These are phyloP conservation scores for Trachelipus rathkii DNA, from an alignment of 1,140 invertebrate species.

Conservation along the genomic window DNA sequence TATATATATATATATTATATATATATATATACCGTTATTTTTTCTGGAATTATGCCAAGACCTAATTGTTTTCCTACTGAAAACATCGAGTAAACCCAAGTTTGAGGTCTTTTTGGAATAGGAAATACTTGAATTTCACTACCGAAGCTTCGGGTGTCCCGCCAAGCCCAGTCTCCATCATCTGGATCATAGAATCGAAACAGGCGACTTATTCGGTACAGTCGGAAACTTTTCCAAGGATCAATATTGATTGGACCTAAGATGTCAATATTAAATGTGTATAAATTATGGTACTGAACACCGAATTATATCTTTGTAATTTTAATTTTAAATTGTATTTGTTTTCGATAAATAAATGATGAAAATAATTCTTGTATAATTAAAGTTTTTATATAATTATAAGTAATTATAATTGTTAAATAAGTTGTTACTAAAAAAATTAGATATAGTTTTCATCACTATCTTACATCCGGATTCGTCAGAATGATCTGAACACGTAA, in stretches of 20 bases:
- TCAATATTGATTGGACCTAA: constrained; percentile 39
- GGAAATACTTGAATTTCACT: constrained; percentile 39
- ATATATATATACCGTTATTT: constrained; percentile 31
- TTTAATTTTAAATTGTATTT: too few relatives aligned
- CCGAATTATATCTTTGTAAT: too few relatives aligned
- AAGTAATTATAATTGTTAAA: too few relatives aligned
- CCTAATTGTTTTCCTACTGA: constrained; percentile 40
- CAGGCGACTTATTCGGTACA: constrained; percentile 43
- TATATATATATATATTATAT: too few relatives aligned
- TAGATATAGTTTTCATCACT: too few relatives aligned
- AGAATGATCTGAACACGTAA: constrained; percentile 51
- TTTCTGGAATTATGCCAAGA: constrained; percentile 41
- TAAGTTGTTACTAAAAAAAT: too few relatives aligned
- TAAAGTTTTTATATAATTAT: too few relatives aligned
- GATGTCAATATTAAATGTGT: not conserved
- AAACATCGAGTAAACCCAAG: constrained; percentile 44
- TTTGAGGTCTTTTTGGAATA: constrained; percentile 44
- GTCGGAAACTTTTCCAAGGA: constrained; percentile 36
- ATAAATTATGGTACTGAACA: not conserved
- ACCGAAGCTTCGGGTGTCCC: constrained; percentile 32
- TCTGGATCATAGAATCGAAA: constrained; percentile 44
- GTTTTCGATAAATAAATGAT: too few relatives aligned
- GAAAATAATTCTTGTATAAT: too few relatives aligned
- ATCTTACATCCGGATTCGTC: constrained; percentile 53
- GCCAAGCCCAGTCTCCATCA: constrained; percentile 46